Conservation (phyloP, 2,113 vertebrate species). For the Vicugna pacos region DNA sequence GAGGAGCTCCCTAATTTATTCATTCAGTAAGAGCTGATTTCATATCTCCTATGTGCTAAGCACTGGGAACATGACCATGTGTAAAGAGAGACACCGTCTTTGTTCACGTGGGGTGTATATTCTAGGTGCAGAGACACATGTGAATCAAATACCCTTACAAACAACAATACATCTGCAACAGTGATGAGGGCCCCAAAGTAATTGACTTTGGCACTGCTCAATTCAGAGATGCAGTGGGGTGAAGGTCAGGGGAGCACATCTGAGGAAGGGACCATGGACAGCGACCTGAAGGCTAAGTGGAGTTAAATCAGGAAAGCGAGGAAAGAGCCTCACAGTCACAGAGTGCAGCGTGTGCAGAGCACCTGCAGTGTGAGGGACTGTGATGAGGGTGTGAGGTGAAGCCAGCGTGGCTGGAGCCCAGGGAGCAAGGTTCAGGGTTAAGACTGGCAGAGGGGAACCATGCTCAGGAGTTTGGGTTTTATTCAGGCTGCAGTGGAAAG, state of each 20-base stretch:
- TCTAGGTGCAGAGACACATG: background rate
- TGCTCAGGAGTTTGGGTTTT: background rate
- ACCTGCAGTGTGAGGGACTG: fast-evolving
- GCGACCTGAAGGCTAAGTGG: background rate
- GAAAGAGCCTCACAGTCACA: background rate
- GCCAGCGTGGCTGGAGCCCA: background rate
- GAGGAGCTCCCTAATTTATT: background rate
- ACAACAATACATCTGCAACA: background rate
- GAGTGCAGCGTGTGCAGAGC: background rate
- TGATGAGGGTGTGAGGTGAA: background rate
- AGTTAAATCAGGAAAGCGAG: background rate
- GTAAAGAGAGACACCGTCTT: background rate
- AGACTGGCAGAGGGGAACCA: fast-evolving
- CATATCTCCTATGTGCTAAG: background rate
- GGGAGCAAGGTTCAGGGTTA: background rate
- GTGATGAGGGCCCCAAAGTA: background rate
- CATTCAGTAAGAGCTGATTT: background rate
- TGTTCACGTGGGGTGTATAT: background rate
- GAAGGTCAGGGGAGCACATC: background rate
- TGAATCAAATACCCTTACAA: background rate
- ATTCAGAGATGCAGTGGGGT: background rate
- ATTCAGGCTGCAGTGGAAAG: background rate
- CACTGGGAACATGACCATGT: background rate
- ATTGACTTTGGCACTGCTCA: background rate
- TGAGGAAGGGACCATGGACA: background rate